Evolutionary conservation across 1,140 invertebrate genomes (phyloP).

Genomic region (Chlorops oryzae): DNA sequence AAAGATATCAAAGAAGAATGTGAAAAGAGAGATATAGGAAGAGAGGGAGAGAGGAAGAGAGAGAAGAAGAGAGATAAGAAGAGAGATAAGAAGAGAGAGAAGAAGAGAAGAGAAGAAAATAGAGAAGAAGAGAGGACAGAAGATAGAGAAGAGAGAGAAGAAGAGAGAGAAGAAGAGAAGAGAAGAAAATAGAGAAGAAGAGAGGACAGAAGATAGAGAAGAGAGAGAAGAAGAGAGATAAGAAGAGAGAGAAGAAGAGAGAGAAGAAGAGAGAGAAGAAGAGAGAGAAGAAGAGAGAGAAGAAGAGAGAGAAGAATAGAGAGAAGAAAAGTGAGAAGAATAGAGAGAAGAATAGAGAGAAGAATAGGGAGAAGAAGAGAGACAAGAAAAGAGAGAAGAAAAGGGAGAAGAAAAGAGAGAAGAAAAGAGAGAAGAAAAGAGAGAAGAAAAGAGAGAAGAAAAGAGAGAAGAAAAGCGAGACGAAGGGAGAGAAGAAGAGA

Average conservation of each 20-base stretch:
- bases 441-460: not conserved
- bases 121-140: not conserved
- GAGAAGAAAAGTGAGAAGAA: not conserved
- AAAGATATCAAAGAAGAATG: not conserved
- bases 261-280: not conserved
- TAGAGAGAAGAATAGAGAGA: not conserved
- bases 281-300: not conserved
- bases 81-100: not conserved
- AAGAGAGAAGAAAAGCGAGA: not conserved
- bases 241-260: not conserved
- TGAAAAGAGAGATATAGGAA: not conserved
- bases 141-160: not conserved
- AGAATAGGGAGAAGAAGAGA: not conserved
- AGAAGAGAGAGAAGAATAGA: not conserved
- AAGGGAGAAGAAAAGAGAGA: not conserved
- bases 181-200: not conserved
- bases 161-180: not conserved
- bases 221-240: not conserved
- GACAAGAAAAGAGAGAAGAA: not conserved
- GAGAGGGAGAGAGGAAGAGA: not conserved
- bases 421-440: not conserved
- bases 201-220: not conserved
- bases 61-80: not conserved
- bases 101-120: not conserved
- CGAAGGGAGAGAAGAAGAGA: not conserved